Base-by-base conservation (phyloP, 2,797 vertebrate species). In the Lagorchestes hirsutus region DNA sequence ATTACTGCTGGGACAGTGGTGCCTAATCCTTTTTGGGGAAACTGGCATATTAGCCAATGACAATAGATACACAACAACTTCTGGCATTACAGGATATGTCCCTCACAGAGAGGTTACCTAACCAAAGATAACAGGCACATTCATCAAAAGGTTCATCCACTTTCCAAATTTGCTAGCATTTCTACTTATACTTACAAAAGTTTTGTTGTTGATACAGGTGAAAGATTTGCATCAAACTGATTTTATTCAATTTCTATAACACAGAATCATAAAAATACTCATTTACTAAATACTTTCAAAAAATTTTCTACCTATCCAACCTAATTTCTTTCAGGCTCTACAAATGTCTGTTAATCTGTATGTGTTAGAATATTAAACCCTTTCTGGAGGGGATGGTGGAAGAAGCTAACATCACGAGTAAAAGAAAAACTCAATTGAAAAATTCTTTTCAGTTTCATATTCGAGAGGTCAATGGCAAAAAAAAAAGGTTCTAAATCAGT, bases 371-470 rank as follows among this genome's bases (percentile, higher is more conserved):
- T 93, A 93, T 87, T 58, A n/a, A 50, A 87, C 55, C 34, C 50
- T 58, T 91, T 27, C 93, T 50, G 27, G 58, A 91, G 59, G 87
- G 54, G 67, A 59, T 18, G 0, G 22, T 67, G 59, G 0, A 74
- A 91, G 59, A 52, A 0, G 10, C 58, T 93, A 92, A 95, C 24
- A 40, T 52, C 52, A 11, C 1, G 55, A 92, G 10, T 13, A 67
- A 94, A 92, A 58, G 58, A 52, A 55, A 90, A 92, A 90, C 92
- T 93, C 62, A 54, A 92, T 24, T 54, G 91, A 92, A 96, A 94
- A 96, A 90, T 58, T 91, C 50, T 59, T 52, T 92, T 91, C 52
- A 16, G 2, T 56, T 92, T 92, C 92, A 62, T 82, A 58, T 55
- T 52, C 52, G 92, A 92, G 40, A 95, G 52, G 54, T 31, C 92